Evolutionary conservation across 2,888 invertebrate genomes (phyloP).

Genomic region (Tinea semifulvella): DNA sequence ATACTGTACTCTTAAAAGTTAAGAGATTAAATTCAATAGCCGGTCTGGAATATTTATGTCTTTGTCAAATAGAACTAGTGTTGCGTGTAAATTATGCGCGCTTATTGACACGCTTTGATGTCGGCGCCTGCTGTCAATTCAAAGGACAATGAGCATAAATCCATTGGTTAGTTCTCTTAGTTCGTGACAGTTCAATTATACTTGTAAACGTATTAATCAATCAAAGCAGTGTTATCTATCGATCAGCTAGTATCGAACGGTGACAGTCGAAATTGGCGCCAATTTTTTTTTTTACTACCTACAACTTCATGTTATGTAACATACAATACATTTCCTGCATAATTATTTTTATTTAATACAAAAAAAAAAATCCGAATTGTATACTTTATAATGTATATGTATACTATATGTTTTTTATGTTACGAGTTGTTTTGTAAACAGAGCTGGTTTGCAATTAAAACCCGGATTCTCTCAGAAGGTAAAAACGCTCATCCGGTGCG

Average conservation of each 20-base stretch:
- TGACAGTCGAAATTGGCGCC: too few relatives aligned
- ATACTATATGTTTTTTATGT: too few relatives aligned
- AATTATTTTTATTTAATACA: too few relatives aligned
- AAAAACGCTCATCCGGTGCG: constrained; percentile 2
- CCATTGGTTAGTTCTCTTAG: constrained; percentile 30
- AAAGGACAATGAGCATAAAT: constrained; percentile 38
- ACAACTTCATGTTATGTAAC: too few relatives aligned
- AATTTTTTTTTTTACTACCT: too few relatives aligned
- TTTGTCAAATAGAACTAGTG: neutral
- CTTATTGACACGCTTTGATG: constrained; percentile 21
- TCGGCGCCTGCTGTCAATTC: constrained; percentile 30
- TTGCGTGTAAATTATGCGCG: neutral
- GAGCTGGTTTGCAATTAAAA: neutral
- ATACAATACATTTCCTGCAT: too few relatives aligned
- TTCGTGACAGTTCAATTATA: constrained; percentile 52
- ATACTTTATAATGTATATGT: too few relatives aligned
- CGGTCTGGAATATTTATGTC: too few relatives aligned
- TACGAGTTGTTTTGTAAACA: neutral
- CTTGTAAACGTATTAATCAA: constrained; percentile 46
- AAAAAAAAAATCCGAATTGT: too few relatives aligned
- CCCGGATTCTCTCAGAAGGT: neutral
- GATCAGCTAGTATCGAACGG: neutral
- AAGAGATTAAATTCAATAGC: too few relatives aligned
- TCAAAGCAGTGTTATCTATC: constrained; percentile 21
- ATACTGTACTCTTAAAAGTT: too few relatives aligned